Conservation (phyloP, 2,888 invertebrate species). For the Ophion ellenae region DNA sequence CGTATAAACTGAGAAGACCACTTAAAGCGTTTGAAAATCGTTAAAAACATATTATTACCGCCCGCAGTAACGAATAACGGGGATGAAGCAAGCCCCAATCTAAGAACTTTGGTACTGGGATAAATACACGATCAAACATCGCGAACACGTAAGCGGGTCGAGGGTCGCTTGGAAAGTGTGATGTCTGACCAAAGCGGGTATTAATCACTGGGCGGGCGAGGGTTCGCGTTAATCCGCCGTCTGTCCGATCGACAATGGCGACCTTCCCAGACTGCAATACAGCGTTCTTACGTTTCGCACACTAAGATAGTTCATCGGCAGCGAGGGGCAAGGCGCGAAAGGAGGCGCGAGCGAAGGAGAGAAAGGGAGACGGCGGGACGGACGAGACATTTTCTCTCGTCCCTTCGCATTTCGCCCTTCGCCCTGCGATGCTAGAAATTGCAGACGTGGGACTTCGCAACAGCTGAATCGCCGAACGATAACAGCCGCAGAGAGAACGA, state of each 20-base stretch:
- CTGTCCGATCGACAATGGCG: constrained; percentile 37
- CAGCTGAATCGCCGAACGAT: constrained; percentile 79
- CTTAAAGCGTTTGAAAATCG: neutral
- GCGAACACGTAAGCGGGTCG: neutral
- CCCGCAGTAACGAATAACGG: neutral
- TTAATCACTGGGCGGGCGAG: constrained; percentile 47
- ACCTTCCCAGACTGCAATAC: constrained; percentile 51
- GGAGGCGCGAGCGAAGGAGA: constrained; percentile 6
- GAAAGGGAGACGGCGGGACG: constrained; percentile 4
- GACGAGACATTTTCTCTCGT: constrained; percentile 42
- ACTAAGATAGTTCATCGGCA: constrained; percentile 47
- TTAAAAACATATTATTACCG: too few relatives aligned
- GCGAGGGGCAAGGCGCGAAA: constrained; percentile 17
- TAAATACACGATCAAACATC: neutral
- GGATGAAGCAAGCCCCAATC: neutral
- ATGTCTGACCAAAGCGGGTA: constrained; percentile 47
- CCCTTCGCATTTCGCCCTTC: constrained; percentile 36
- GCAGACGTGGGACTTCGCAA: constrained; percentile 79
- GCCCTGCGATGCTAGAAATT: constrained; percentile 70
- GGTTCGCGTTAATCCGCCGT: constrained; percentile 54
- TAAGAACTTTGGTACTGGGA: neutral
- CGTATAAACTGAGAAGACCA: too few relatives aligned
- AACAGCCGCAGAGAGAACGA: constrained; percentile 48
- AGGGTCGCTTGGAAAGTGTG: constrained; percentile 14
- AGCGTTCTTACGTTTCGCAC: constrained; percentile 42